Evolutionary conservation across 2,797 vertebrate species (phyloP), one percentile per base, ranked within the genome.

Genomic region (Neosilurus hyrtlii): DNA sequence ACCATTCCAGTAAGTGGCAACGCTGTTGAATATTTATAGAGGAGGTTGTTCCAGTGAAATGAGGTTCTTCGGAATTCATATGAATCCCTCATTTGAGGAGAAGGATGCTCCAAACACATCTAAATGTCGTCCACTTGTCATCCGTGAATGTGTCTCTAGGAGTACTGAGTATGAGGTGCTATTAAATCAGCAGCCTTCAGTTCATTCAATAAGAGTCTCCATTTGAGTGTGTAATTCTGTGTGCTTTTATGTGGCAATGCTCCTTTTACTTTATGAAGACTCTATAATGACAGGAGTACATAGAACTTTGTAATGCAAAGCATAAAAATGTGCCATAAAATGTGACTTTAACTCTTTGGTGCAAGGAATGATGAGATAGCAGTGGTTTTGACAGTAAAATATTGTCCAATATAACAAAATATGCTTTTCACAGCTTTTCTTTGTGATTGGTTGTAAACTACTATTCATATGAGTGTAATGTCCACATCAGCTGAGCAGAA

Each of bases 1-100:
- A 57, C 80, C 49, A 83, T 81, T 81, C 79, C 80, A 79, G 86
- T 85, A 85, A 89, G 85, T 84, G 81, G 84, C 79, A 86, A 61
- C 82, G 30, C 83, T 87, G 79, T 83, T 88, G 86, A 86, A 87
- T 90, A 89, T 89, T 90, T 88, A 90, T 90, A 84, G 86, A 84
- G 65, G 66, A 86, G 89, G 85, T 86, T 86, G 86, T 86, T 87
- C 87, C 79, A 74, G 82, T 8, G 76, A 86, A 89, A 89, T 86
- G 84, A 88, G 86, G 79, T 87, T 79, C 80, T 89, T 88, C 84
- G 77, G 82, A 88, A 89, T 88, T 88, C 84, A 80, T 83, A 86
- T 75, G 82, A 88, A 89, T 89, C 85, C 82, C 86, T 84, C 84
- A 82, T 89, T 89, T 89, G 71, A 79, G 24, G 68, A 84, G 84